Conservation (phyloP, 1,140 invertebrate species). For the Archegozetes longisetosus region DNA sequence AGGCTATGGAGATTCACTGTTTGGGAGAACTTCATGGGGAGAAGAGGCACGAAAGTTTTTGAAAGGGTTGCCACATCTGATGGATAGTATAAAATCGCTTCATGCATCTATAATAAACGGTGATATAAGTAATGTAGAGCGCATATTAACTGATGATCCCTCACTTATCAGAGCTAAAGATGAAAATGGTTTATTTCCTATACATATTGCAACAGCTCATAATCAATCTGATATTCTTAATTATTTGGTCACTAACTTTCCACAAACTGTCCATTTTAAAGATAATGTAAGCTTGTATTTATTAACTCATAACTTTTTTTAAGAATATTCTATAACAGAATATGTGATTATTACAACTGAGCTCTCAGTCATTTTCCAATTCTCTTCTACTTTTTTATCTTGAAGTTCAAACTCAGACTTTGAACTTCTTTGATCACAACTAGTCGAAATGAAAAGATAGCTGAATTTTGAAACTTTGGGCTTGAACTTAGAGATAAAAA, state of each 20-base stretch:
- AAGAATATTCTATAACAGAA: not conserved
- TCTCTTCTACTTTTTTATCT: too few species aligned
- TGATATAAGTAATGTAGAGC: constrained; percentile 24
- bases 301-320: not conserved
- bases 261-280: constrained; percentile 11
- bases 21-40: constrained; percentile 32
- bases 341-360: too few species aligned
- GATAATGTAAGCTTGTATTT: constrained; percentile 18
- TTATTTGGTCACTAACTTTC: constrained; percentile 20
- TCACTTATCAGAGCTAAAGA: constrained; percentile 27
- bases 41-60: constrained; percentile 30
- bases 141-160: constrained; percentile 24
- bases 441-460: too few species aligned
- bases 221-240: constrained; percentile 20
- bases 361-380: too few species aligned
- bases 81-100: constrained; percentile 28
- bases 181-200: constrained; percentile 26
- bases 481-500: not conserved
- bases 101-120: constrained; percentile 29
- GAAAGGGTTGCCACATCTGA: constrained; percentile 24
- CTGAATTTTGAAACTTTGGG: too few species aligned
- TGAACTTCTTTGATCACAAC: too few species aligned
- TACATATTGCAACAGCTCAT: constrained; percentile 25
- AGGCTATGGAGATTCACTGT: constrained; percentile 31
- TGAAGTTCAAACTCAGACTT: too few species aligned